Conservation (phyloP, 2,797 vertebrate species). For the Microcaecilia unicolor region DNA sequence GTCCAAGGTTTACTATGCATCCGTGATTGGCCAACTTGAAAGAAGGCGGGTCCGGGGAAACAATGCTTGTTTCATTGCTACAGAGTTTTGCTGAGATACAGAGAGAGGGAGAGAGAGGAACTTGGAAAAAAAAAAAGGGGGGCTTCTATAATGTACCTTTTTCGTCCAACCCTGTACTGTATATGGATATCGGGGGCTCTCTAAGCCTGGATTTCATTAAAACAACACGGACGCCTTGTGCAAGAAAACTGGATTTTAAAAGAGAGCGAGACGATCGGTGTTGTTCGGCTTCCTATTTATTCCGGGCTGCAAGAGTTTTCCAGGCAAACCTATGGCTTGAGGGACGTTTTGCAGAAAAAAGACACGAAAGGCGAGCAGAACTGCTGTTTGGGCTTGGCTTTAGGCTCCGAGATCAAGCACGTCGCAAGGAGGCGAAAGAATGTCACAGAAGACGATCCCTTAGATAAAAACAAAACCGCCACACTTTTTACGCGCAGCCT, state of each 20-base stretch:
- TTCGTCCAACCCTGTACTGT: constrained; percentile 68
- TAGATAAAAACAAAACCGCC: neutral
- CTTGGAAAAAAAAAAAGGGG: constrained; percentile 33
- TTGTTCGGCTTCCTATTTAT: constrained; percentile 55
- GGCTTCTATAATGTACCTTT: constrained; percentile 59
- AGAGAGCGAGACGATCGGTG: constrained; percentile 31
- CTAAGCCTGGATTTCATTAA: constrained; percentile 59
- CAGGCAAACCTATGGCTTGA: constrained; percentile 24
- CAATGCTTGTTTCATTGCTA: constrained; percentile 88
- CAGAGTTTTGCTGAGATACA: constrained; percentile 60
- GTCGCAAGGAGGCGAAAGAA: neutral
- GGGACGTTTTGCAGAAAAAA: constrained; percentile 27
- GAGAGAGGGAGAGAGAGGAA: constrained; percentile 47
- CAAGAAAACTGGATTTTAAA: constrained; percentile 39
- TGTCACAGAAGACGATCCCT: neutral
- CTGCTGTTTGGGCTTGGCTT: constrained; percentile 5
- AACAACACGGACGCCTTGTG: constrained; percentile 45
- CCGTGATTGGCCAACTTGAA: constrained; percentile 26
- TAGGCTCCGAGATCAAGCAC: neutral
- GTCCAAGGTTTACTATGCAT: constrained; percentile 26
- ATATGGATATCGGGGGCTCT: constrained; percentile 71
- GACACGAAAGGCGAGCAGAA: constrained; percentile 30
- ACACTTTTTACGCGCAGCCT: neutral
- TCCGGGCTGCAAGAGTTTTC: constrained; percentile 35
- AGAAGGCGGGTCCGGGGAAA: constrained; percentile 63